These are phyloP conservation scores for Ataeniobius toweri DNA, from an alignment of 2,797 vertebrate genomes.

Conservation along the genomic window DNA sequence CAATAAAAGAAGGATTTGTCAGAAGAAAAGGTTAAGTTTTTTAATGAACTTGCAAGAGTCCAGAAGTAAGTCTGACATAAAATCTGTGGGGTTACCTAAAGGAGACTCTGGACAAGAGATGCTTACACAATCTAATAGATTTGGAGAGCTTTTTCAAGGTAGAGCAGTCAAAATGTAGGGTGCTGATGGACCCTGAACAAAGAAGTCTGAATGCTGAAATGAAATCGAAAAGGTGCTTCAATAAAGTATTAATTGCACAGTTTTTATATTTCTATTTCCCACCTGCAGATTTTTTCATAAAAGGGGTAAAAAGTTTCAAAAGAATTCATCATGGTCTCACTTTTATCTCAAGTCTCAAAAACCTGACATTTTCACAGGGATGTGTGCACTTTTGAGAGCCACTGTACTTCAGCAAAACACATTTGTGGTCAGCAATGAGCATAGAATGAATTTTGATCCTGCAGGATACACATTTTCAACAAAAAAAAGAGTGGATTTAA, in stretches of 20 bases:
- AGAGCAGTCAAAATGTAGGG: neutral
- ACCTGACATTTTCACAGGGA: neutral
- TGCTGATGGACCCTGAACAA: neutral
- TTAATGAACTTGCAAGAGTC: neutral
- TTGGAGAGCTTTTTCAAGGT: neutral
- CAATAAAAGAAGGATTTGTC: neutral
- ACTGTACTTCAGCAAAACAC: neutral
- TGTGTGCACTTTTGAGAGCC: neutral
- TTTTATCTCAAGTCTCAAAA: neutral
- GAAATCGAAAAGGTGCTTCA: neutral
- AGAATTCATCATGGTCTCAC: neutral
- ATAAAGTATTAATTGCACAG: neutral
- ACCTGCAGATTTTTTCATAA: neutral
- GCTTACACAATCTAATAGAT: neutral
- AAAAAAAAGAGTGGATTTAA: neutral
- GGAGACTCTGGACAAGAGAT: neutral
- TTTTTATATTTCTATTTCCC: neutral
- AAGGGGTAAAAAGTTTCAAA: neutral
- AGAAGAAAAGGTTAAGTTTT: neutral
- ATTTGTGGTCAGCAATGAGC: neutral
- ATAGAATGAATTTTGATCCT: neutral
- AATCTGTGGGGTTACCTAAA: too few species aligned
- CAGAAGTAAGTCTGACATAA: too few species aligned
- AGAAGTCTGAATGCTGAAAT: neutral
- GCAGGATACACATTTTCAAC: neutral